Percentiles rank a stretch among this genome's conserved stretches.
Evolutionary conservation across 2,797 vertebrate genomes (phyloP).

Genomic region (Tragopan temminckii): DNA sequence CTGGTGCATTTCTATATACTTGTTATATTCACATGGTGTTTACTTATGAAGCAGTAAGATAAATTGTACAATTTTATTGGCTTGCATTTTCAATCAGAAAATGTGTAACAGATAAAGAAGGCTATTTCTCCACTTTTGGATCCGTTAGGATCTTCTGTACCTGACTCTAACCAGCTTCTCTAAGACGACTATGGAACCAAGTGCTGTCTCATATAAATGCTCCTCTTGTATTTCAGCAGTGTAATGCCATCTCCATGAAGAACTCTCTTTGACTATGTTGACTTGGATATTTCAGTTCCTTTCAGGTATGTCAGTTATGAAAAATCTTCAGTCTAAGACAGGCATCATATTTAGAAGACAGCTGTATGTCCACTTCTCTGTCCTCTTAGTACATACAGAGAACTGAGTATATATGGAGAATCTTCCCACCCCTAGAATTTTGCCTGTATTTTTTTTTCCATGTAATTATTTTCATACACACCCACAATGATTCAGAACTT

Average conservation of each 20-base stretch:
- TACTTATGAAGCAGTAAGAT: neutral
- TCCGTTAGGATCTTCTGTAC: neutral
- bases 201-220: neutral
- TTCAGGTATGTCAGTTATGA: neutral
- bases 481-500: neutral
- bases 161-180: neutral
- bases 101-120: neutral
- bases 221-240: neutral
- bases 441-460: neutral
- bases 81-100: neutral
- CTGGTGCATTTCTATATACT: neutral
- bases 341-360: neutral
- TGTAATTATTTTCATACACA: neutral
- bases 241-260: neutral
- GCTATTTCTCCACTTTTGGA: neutral
- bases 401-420: neutral
- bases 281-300: neutral
- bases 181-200: neutral
- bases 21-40: neutral
- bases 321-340: neutral
- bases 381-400: neutral
- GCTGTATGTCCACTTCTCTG: neutral
- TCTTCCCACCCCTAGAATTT: neutral
- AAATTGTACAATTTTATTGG: neutral
- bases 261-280: neutral